Evolutionary conservation across 2,797 vertebrate species (phyloP), one percentile per base, ranked within the genome.

Genomic region (Erithacus rubecula): DNA sequence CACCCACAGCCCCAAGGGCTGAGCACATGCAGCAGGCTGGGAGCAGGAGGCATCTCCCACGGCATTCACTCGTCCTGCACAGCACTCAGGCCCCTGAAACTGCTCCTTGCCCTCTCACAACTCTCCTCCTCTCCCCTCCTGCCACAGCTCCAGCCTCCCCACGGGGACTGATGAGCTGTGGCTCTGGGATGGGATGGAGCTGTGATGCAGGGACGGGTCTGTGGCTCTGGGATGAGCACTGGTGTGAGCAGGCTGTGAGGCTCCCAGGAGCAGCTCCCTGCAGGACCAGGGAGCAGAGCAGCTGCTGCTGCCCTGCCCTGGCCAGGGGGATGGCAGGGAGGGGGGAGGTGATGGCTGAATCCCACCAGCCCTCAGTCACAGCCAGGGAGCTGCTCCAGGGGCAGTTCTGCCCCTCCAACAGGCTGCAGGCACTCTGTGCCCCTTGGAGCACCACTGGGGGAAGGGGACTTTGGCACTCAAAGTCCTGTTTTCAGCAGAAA

Each of bases 111-210:
- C 49, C 74, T 44, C 51, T 36, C 59, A 58, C 58, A 39, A 15
- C 1, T 4, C 5, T 11, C 79, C 43, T 67, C 65, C 77, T 65
- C 4, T 69, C 43, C 56, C 55, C 55, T 72, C 52, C 77, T 58
- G 1, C 2, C 7, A 21, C 3, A 49, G 43, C 67, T 36, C 1
- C 81, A 52, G 43, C 47, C 55, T 53, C n/a, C 29, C n/a, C 79
- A 18, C 24, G 11, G 0, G 34, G 44, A 6, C 20, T 9, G 52
- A 12, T 5, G 0, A n/a, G n/a, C n/a, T n/a, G n/a, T n/a, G n/a
- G n/a, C n/a, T n/a, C n/a, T n/a, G n/a, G n/a, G n/a, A n/a, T n/a
- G n/a, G n/a, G n/a, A n/a, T n/a, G n/a, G n/a, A n/a, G n/a, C n/a
- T n/a, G n/a, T n/a, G n/a, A n/a, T n/a, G n/a, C n/a, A n/a, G n/a